phyloP scores from a whole-genome alignment of 2,113 vertebrate species.

The Salvelinus namaycush region DNA sequence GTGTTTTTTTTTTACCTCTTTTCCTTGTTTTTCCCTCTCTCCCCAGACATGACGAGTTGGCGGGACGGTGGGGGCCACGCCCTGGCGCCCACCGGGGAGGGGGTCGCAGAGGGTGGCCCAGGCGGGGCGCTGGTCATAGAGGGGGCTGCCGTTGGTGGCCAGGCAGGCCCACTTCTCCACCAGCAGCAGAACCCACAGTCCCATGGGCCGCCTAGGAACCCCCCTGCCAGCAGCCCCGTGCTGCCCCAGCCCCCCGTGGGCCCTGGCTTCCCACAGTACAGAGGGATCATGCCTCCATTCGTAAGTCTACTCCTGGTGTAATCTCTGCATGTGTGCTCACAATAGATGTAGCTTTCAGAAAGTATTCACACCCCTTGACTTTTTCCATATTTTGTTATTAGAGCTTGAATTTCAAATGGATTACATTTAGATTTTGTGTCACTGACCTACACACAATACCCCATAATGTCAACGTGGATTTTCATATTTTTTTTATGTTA shows the following conservation, averaged over 20 bases:
- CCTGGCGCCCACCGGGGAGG: slow-evolving; percentile 80
- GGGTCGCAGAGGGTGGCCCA: slow-evolving; percentile 74
- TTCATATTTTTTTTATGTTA: too few species aligned
- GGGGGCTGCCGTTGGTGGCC: slow-evolving; percentile 63
- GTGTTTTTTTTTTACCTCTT: too few species aligned
- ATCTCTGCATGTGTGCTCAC: too few species aligned
- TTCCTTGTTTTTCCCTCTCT: slow-evolving; percentile 3
- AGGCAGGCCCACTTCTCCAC: slow-evolving; percentile 45
- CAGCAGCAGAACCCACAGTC: slow-evolving; percentile 64
- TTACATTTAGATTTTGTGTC: too few species aligned
- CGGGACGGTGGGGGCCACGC: slow-evolving; percentile 92
- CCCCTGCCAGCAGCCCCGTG: slow-evolving; percentile 78
- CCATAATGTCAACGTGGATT: too few species aligned
- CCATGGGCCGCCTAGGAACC: slow-evolving; percentile 78
- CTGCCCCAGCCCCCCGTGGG: slow-evolving; percentile 79
- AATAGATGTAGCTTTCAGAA: too few species aligned
- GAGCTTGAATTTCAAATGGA: too few species aligned
- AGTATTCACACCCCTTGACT: too few species aligned
- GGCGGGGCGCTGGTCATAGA: slow-evolving; percentile 71
- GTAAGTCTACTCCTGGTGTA: slow-evolving; percentile 71
- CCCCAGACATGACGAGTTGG: slow-evolving; percentile 86
- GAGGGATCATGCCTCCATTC: slow-evolving; percentile 90
- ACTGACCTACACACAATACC: too few species aligned
- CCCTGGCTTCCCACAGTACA: slow-evolving; percentile 85
- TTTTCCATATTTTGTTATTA: too few species aligned